Evolutionary conservation across 2,113 vertebrate species (phyloP), one percentile per base, ranked within the genome.

Genomic region (Amblyopsis rosae): DNA sequence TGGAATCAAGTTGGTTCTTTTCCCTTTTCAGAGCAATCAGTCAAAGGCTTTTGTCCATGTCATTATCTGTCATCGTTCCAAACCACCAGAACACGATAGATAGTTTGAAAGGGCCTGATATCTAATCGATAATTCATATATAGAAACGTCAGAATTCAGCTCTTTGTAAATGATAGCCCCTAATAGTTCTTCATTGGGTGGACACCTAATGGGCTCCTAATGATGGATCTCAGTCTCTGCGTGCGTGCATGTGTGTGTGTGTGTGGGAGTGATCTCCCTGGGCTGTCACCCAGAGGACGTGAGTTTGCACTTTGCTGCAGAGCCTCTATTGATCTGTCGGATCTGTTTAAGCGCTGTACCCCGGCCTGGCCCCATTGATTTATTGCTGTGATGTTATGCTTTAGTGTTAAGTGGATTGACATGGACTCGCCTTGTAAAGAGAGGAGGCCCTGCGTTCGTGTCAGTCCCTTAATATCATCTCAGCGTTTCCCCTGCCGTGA

Each of bases 341-440:
- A 85, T 82, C 86, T 75, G 82, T 87, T 86, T 85, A 80, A 87
- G 83, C 57, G 50, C 66, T 35, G 73, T 79, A 70, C 80, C 86
- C 82, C 82, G 70, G 82, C 73, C 81, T 74, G 11, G 67, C 74
- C 65, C 41, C 77, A 83, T 85, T 82, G 86, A 90, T 86, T 83
- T 80, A 81, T 77, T 57, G 81, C 59, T 83, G 88, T 82, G 87
- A 80, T 80, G 77, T 86, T 83, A 77, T 82, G 81, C 79, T 69
- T 76, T 75, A 7, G 70, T 84, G 82, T 85, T 87, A 88, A 87
- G 79, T 86, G 78, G 84, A 86, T 83, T 82, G 76, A 79, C 80
- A 75, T 72, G 67, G 81, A 75, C 64, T 65, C 69, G 78, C 67
- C 72, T 69, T 72, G 67, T 81, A 72, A 79, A 83, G 69, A 78